Evolutionary conservation across 2,113 vertebrate genomes (phyloP).

Genomic region (Anarhynchus alexandrinus): DNA sequence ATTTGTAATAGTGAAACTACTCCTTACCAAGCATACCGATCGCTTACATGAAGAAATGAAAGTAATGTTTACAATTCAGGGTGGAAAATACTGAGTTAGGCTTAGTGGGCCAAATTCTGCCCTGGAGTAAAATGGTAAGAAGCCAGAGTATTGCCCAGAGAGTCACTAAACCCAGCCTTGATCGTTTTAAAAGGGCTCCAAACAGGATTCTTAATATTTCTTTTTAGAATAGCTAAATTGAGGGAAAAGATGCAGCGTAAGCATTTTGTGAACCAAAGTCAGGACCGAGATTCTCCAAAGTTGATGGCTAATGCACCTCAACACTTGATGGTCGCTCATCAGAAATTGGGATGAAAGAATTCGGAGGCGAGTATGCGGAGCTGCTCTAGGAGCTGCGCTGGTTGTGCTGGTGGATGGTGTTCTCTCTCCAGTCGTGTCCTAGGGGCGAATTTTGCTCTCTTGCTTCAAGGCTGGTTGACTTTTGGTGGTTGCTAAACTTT

Average conservation of each 20-base stretch:
- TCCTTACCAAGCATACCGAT: background rate
- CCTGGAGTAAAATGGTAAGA: background rate
- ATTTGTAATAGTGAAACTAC: conserved; percentile 60
- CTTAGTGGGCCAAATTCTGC: background rate
- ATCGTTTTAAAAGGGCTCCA: background rate
- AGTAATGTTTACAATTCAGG: background rate
- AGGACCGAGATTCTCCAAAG: background rate
- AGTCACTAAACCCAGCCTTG: background rate
- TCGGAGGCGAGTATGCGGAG: background rate
- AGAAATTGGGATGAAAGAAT: background rate
- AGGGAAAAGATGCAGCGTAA: background rate
- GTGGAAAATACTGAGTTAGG: background rate
- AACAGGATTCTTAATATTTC: background rate
- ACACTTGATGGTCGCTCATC: background rate
- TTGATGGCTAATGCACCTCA: background rate
- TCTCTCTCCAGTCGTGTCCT: background rate
- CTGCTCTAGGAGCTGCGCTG: background rate
- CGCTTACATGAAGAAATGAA: background rate
- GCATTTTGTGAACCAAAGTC: background rate
- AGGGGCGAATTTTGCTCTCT: background rate
- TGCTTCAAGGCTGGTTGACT: background rate
- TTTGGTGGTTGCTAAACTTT: background rate
- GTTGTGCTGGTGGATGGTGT: background rate
- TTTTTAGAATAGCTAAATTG: background rate
- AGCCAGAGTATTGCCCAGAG: background rate